phyloP scores from a whole-genome alignment of 2,113 vertebrate species.

The Dissostichus mawsoni region DNA sequence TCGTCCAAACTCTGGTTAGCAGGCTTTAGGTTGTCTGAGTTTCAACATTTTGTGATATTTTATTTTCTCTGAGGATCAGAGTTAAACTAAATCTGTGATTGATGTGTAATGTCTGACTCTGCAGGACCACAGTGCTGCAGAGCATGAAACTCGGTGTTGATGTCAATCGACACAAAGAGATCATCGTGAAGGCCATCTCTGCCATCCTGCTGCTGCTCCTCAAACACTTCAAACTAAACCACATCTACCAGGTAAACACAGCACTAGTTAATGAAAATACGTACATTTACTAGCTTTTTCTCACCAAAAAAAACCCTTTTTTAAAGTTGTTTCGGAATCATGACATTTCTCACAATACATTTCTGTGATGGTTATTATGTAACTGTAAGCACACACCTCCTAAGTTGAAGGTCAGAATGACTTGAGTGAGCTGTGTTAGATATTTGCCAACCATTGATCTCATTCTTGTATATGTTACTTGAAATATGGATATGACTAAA shows the following conservation, averaged over 20 bases:
- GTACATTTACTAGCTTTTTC: too few relatives aligned
- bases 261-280: not conserved
- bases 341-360: too few relatives aligned
- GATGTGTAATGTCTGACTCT: slow-evolving; percentile 48
- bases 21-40: not conserved
- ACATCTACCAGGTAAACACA: slow-evolving; percentile 92
- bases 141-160: slow-evolving; percentile 99
- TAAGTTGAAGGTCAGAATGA: too few relatives aligned
- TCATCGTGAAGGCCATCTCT: slow-evolving; percentile 98
- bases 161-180: slow-evolving; percentile 98
- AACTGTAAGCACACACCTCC: too few relatives aligned
- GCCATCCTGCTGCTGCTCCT: slow-evolving; percentile 94
- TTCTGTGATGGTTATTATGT: too few relatives aligned
- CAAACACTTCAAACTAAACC: slow-evolving; percentile 98
- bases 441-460: not conserved
- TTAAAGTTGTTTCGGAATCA: too few relatives aligned
- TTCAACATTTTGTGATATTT: too few relatives aligned
- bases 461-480: not conserved
- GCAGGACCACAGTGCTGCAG: slow-evolving; percentile 95
- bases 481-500: not conserved
- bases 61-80: not conserved
- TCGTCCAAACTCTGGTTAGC: not conserved
- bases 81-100: not conserved
- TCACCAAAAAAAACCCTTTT: too few relatives aligned
- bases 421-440: too few relatives aligned